Percentiles rank a stretch among this genome's conserved stretches.
phyloP scores from a whole-genome alignment of 2,797 vertebrate species.

The Catharus ustulatus region DNA sequence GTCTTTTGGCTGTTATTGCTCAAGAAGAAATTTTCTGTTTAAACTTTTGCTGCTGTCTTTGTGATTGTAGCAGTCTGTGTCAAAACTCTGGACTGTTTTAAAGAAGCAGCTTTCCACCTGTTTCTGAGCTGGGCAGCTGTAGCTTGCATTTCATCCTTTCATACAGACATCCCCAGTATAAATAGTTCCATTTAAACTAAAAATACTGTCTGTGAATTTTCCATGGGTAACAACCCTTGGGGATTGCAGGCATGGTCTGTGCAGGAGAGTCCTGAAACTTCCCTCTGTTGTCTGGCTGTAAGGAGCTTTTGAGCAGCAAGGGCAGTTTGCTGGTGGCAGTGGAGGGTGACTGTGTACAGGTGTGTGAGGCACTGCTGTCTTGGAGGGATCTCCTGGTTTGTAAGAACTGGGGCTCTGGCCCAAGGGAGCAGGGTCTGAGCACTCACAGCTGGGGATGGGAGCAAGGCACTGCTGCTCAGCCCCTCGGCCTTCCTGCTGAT shows the following conservation, averaged over 20 bases:
- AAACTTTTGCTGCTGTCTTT: constrained; percentile 8
- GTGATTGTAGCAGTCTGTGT: not conserved
- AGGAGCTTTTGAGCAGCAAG: not conserved
- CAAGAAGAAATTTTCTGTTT: constrained; percentile 16
- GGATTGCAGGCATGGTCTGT: not conserved
- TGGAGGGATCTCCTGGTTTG: not conserved
- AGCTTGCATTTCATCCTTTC: not conserved
- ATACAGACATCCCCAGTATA: not conserved
- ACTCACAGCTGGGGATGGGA: not conserved
- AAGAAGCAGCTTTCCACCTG: constrained; percentile 33
- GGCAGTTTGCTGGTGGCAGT: not conserved
- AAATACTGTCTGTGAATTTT: not conserved
- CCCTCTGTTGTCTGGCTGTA: not conserved
- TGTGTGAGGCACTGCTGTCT: not conserved
- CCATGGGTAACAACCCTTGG: not conserved
- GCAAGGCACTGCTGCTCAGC: not conserved
- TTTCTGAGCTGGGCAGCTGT: constrained; percentile 10
- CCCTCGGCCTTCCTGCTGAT: not conserved
- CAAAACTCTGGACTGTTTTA: not conserved
- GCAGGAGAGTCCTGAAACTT: not conserved
- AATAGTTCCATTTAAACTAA: not conserved
- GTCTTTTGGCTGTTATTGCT: not conserved
- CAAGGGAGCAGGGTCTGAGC: not conserved
- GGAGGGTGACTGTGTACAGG: not conserved
- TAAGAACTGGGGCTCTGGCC: not conserved